These are phyloP conservation scores for Shinisaurus crocodilurus DNA, from an alignment of 2,113 vertebrate genomes.

Conservation along the genomic window DNA sequence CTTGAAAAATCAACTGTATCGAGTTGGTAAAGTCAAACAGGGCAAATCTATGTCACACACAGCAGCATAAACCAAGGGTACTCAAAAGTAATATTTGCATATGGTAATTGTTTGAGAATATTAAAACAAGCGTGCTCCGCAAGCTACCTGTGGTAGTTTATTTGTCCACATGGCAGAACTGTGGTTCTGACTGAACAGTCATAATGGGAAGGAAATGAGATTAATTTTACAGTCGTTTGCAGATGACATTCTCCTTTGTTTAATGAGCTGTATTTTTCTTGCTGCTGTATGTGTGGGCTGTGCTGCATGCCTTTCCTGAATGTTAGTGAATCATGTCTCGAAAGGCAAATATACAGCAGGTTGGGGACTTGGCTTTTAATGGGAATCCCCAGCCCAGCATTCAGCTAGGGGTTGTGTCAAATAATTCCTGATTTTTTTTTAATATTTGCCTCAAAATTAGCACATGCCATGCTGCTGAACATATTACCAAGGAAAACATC, in stretches of 20 bases:
- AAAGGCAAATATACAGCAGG: slow-evolving; percentile 39
- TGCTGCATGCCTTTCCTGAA: slow-evolving; percentile 48
- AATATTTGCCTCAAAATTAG: background rate
- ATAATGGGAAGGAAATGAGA: slow-evolving; percentile 10
- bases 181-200: slow-evolving; percentile 5
- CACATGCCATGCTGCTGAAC: background rate
- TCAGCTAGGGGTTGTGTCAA: background rate
- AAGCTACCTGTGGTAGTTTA: background rate
- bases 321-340: slow-evolving; percentile 47
- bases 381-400: background rate
- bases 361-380: background rate
- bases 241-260: slow-evolving; percentile 57
- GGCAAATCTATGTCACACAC: slow-evolving; percentile 8
- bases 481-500: background rate
- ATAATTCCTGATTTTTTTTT: background rate
- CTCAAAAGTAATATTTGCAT: slow-evolving; percentile 61
- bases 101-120: slow-evolving; percentile 29
- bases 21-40: slow-evolving; percentile 52
- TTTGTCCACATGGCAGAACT: slow-evolving; percentile 24
- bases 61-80: slow-evolving; percentile 40
- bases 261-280: slow-evolving; percentile 46
- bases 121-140: slow-evolving; percentile 22
- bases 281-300: slow-evolving; percentile 46
- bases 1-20: slow-evolving; percentile 39
- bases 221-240: slow-evolving; percentile 47